phyloP scores from a whole-genome alignment of 2,888 invertebrate species.

The Lamellibrachia columna region DNA sequence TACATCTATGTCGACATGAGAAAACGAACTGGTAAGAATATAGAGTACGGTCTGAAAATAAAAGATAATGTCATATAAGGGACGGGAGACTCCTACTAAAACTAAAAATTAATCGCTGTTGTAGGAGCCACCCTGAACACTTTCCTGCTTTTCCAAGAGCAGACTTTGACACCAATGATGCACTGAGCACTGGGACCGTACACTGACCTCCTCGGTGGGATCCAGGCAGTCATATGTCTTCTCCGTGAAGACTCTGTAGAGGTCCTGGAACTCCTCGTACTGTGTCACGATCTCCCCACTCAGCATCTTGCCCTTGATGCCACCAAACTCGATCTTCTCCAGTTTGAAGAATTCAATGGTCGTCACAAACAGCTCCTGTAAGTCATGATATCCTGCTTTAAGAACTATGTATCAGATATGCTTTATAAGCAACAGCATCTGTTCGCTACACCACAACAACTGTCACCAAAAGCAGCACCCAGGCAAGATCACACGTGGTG shows the following conservation, averaged over 20 bases:
- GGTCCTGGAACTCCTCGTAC: slow-evolving; percentile 66
- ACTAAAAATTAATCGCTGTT: too few relatives aligned
- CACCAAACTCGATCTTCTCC: slow-evolving; percentile 95
- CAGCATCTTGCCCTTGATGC: slow-evolving; percentile 66
- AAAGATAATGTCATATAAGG: too few relatives aligned
- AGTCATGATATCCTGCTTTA: slow-evolving; percentile 21
- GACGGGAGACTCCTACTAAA: too few relatives aligned
- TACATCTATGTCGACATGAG: too few relatives aligned
- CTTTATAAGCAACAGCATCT: too few relatives aligned
- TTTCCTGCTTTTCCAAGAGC: too few relatives aligned
- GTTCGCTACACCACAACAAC: too few relatives aligned
- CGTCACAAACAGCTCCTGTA: slow-evolving; percentile 87
- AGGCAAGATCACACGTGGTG: too few relatives aligned
- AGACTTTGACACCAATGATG: not conserved
- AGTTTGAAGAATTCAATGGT: slow-evolving; percentile 92
- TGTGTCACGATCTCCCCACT: slow-evolving; percentile 62
- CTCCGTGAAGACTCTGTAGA: slow-evolving; percentile 64
- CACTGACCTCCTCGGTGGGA: slow-evolving; percentile 56
- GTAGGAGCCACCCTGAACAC: too few relatives aligned
- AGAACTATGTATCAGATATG: not conserved
- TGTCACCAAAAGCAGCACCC: too few relatives aligned
- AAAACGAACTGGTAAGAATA: too few relatives aligned
- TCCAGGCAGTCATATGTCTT: slow-evolving; percentile 64
- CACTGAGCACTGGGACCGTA: not conserved
- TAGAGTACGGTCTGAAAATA: too few relatives aligned